Evolutionary conservation across 2,797 vertebrate species (phyloP).

Genomic region (Chiloscyllium punctatum): DNA sequence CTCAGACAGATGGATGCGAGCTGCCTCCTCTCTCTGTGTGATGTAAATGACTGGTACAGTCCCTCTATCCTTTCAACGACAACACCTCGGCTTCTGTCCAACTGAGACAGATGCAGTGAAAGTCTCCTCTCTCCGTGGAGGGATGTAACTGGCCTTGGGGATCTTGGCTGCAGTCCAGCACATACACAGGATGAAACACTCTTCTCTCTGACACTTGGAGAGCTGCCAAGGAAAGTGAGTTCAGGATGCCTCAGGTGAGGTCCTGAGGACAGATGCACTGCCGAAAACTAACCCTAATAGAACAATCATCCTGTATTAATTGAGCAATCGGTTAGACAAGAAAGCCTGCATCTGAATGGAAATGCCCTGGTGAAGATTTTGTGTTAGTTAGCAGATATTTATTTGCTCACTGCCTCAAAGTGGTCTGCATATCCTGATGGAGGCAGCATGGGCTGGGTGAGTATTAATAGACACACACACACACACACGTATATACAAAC

Average conservation of each 20-base stretch:
- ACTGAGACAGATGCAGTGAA: slow-evolving; percentile 25
- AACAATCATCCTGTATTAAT: not conserved
- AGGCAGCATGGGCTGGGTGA: not conserved
- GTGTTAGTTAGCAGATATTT: not conserved
- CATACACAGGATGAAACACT: slow-evolving; percentile 13
- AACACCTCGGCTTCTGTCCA: not conserved
- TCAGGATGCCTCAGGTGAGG: not conserved
- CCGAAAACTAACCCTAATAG: not conserved
- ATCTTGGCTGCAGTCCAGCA: not conserved
- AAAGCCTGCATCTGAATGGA: not conserved
- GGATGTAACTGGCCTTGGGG: not conserved
- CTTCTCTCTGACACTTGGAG: slow-evolving; percentile 18
- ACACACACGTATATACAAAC: not conserved
- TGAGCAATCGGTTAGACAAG: slow-evolving; percentile 12
- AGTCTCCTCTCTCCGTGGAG: slow-evolving; percentile 23
- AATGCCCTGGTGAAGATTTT: not conserved
- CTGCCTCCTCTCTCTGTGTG: not conserved
- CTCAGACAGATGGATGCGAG: slow-evolving; percentile 6
- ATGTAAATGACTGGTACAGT: not conserved
- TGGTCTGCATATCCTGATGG: not conserved
- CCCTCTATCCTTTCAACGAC: slow-evolving; percentile 16
- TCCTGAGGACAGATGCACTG: not conserved
- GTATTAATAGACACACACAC: not conserved
- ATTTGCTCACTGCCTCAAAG: not conserved
- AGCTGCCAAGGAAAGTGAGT: slow-evolving; percentile 9